phyloP scores from a whole-genome alignment of 2,797 vertebrate genomes.

The Rhinatrema bivittatum region DNA sequence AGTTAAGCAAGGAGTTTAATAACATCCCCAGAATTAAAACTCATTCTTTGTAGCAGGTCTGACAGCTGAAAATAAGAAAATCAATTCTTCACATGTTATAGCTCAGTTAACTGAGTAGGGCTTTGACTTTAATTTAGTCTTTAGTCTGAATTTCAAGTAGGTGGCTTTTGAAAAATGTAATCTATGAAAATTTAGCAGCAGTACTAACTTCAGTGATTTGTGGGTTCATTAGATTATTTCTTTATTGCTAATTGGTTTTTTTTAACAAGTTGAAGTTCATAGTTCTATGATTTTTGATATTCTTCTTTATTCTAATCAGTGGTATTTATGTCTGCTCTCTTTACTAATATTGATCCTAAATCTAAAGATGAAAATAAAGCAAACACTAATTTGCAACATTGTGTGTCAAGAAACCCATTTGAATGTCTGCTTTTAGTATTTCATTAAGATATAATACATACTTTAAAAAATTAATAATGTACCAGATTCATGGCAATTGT shows the following conservation, averaged over 20 bases:
- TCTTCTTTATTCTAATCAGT: constrained; percentile 48
- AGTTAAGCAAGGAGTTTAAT: constrained; percentile 76
- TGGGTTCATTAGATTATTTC: constrained; percentile 53
- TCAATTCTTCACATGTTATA: constrained; percentile 80
- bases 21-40: constrained; percentile 87
- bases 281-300: constrained; percentile 23
- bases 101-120: constrained; percentile 62
- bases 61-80: constrained; percentile 90
- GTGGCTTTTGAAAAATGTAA: constrained; percentile 55
- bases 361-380: constrained; percentile 42
- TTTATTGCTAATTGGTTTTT: constrained; percentile 46
- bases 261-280: constrained; percentile 26
- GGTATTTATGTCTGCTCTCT: constrained; percentile 54
- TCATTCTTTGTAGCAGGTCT: constrained; percentile 80
- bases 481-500: too few species aligned
- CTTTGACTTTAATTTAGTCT: constrained; percentile 78
- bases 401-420: constrained; percentile 45
- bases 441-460: constrained; percentile 16
- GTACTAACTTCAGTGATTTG: constrained; percentile 53
- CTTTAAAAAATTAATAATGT: constrained; percentile 23
- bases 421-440: constrained; percentile 33
- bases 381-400: constrained; percentile 46
- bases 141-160: constrained; percentile 62
- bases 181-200: constrained; percentile 79
- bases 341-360: constrained; percentile 59